A percentile compares a stretch with the other conserved stretches of the same genome.
Evolutionary conservation across 1,140 invertebrate genomes (phyloP).

Genomic region (Heliconius hewitsoni): DNA sequence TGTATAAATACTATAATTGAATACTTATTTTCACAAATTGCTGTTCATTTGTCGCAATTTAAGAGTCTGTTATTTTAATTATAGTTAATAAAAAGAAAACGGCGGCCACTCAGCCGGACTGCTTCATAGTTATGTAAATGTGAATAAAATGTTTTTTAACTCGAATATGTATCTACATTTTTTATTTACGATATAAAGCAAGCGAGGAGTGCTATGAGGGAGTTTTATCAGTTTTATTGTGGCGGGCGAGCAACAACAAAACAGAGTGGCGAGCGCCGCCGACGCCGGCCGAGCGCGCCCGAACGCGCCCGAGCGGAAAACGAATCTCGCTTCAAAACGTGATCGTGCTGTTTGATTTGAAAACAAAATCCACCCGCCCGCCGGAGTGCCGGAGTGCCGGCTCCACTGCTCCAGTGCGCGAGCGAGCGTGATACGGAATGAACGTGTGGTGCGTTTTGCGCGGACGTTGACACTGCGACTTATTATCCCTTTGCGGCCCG

Average conservation of each 20-base stretch:
- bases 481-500: constrained; percentile 71
- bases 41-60: neutral
- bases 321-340: constrained; percentile 77
- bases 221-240: constrained; percentile 55
- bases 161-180: constrained; percentile 2
- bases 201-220: constrained; percentile 29
- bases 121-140: constrained; percentile 13
- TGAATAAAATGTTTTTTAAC: constrained; percentile 18
- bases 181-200: constrained; percentile 16
- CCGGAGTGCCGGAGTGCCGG: constrained; percentile 29
- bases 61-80: neutral
- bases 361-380: constrained; percentile 77
- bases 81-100: neutral
- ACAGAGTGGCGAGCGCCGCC: constrained; percentile 58
- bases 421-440: constrained; percentile 81
- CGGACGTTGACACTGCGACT: constrained; percentile 77
- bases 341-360: constrained; percentile 79
- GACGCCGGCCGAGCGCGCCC: constrained; percentile 57
- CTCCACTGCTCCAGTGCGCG: constrained; percentile 59
- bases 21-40: neutral
- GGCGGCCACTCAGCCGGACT: neutral
- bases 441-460: constrained; percentile 80
- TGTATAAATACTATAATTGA: neutral
- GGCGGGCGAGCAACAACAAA: constrained; percentile 61
- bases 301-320: constrained; percentile 66